Conservation (phyloP, 2,113 vertebrate species). For the Sylvia atricapilla region DNA sequence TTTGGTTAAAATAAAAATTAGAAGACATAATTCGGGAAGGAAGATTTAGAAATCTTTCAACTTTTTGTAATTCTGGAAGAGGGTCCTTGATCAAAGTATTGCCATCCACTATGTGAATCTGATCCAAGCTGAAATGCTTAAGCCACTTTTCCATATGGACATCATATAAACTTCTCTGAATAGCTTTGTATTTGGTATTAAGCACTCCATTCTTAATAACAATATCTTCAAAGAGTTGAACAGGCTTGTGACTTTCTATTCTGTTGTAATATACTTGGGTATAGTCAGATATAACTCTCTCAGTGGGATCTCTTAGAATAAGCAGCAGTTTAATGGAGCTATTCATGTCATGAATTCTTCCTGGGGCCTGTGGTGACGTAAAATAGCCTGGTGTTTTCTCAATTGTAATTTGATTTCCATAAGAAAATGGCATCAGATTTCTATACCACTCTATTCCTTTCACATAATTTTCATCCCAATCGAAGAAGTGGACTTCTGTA, state of each 20-base stretch:
- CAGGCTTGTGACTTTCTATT: conserved; percentile 89
- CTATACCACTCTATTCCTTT: conserved; percentile 92
- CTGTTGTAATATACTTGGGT: conserved; percentile 95
- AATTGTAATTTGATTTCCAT: conserved; percentile 89
- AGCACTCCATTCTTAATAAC: conserved; percentile 87
- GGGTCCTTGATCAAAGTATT: conserved; percentile 89
- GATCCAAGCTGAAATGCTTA: conserved; percentile 84
- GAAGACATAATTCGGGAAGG: conserved; percentile 85
- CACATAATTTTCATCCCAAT: conserved; percentile 92
- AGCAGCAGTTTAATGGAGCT: conserved; percentile 89
- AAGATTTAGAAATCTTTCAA: conserved; percentile 88
- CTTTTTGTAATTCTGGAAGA: conserved; percentile 87
- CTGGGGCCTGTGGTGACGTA: conserved; percentile 85
- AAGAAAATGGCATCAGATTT: conserved; percentile 89
- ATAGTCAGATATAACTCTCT: conserved; percentile 92
- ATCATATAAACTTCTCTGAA: conserved; percentile 91
- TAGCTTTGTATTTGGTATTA: conserved; percentile 91
- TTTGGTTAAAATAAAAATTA: conserved; percentile 96
- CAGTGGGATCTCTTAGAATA: conserved; percentile 88
- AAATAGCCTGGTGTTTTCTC: conserved; percentile 96
- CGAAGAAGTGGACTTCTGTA: conserved; percentile 93
- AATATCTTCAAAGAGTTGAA: conserved; percentile 91
- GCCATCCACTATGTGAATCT: conserved; percentile 92
- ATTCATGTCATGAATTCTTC: conserved; percentile 89
- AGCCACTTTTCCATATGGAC: conserved; percentile 92